Base-by-base conservation (phyloP, 2,113 vertebrate species). In the Salvelinus namaycush region DNA sequence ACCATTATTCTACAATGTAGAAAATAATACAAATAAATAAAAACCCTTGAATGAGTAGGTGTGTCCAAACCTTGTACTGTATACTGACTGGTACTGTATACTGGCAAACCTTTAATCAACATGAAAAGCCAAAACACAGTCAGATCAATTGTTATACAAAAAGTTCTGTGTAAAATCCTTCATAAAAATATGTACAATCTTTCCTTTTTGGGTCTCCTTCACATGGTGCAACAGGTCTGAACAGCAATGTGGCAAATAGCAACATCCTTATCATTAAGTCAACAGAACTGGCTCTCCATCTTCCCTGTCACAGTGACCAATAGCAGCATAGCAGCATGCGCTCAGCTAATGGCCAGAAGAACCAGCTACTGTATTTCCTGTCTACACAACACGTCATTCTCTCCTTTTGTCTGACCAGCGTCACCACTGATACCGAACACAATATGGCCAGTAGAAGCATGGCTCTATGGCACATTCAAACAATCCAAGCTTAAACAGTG, bases 301-400 rank as follows among this genome's bases (percentile, higher is more conserved):
- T 67, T 76, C 75, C 72, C 70, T 75, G 76, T 72, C 77, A 66
- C 72, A 80, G 68, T 73, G 74, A 60, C 39, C 18, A 31, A 54
- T 54, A 54, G 51, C 51, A 54, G 39, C 39, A 44, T 44, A 44
- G 75, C 69, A 57, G 29, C 70, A 70, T 65, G 65, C 65, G 29
- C 77, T 13, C 76, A 74, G 76, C 71, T 80, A 69, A 73, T 60
- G 72, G 74, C 79, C 79, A 86, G 59, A 68, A 24, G 75, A 73
- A 22, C 69, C 14, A n/a, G 72, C 67, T 68, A 34, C 31, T 68
- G 67, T 68, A 68, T 34, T 79, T 73, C 73, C 74, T 70, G 31
- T 72, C 72, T 68, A 75, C 69, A 75, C 74, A 29, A 62, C 51
- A 73, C 70, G 59, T n/a, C 59, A 71, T 82, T 20, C 59, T 79